Evolutionary conservation across 2,113 vertebrate species (phyloP).

Genomic region (Microtus pennsylvanicus): DNA sequence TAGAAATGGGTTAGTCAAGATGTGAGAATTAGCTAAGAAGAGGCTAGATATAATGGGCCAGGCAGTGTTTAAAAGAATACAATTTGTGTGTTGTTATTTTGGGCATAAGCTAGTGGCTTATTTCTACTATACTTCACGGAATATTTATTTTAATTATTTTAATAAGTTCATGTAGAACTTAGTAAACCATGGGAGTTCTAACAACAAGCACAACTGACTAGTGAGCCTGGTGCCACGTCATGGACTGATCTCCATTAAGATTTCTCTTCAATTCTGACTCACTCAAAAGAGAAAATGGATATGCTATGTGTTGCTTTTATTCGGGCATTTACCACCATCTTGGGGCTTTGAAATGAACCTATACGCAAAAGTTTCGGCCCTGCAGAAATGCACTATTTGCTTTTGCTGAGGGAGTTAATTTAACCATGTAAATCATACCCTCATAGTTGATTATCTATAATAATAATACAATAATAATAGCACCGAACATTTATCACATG

Average conservation of each 20-base stretch:
- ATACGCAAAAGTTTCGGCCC: not conserved
- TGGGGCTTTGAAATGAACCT: not conserved
- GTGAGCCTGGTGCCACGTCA: not conserved
- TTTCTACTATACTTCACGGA: not conserved
- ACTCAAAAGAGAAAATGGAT: not conserved
- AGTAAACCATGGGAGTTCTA: not conserved
- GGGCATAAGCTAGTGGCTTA: not conserved
- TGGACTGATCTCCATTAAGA: not conserved
- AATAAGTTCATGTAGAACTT: not conserved
- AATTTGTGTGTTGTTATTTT: too few species aligned
- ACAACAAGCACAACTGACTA: not conserved
- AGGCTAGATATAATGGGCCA: too few species aligned
- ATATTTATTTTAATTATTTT: not conserved
- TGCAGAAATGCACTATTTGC: not conserved
- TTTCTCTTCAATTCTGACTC: not conserved
- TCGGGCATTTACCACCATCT: not conserved
- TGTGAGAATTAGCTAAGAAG: too few species aligned
- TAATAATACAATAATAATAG: not conserved
- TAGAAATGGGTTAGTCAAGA: too few species aligned
- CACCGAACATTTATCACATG: not conserved
- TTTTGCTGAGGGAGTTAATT: not conserved
- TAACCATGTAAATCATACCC: not conserved
- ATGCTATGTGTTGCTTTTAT: not conserved
- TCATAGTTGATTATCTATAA: not conserved
- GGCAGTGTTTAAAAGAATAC: too few species aligned